Evolutionary conservation across 2,113 vertebrate genomes (phyloP), one percentile per base, ranked within the genome.

Genomic region (Aptenodytes forsteri): DNA sequence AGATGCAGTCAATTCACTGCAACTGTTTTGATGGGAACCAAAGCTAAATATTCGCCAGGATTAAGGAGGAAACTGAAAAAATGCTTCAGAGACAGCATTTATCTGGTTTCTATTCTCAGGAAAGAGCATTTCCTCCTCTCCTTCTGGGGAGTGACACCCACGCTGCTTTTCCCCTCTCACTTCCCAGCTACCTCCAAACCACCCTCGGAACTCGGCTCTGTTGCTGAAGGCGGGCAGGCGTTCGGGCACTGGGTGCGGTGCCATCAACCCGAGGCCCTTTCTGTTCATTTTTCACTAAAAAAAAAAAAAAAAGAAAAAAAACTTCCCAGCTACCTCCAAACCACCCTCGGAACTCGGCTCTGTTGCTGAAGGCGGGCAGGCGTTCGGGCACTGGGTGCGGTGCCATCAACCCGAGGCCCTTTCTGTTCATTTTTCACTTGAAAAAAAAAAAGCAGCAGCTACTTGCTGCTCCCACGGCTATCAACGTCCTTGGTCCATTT

Each of bases 401-500:
- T 26, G 26, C 27, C 25, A 73, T 17, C 70, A 69, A 15, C 20
- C 16, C 1, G 0, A 7, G 21, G 27, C 30, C 32, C 15, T 65
- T 77, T 30, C 73, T 87, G 64, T 27, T 83, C 17, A 10, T 27
- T 49, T 84, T 61, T 25, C 25, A 32, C 47, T n/a, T n/a, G n/a
- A 29, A 71, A 1, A 32, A 32, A 32, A 42, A 42, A 42, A 42
- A 42, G 6, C 3, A 71, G 22, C 18, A 75, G 22, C 77, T 59
- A 2, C 52, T 67, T 46, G 44, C 38, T 75, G 8, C 58, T 61
- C 59, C 64, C 27, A 4, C 3, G 0, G 32, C 3, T 32, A 11
- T 5, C 50, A 25, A 0, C 0, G 2, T 21, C 32, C 26, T 38
- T 16, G 21, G 7, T n/a, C 19, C 65, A 55, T 11, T 64, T 36